Evolutionary conservation across 2,888 invertebrate genomes (phyloP), one percentile per base, ranked within the genome.

Genomic region (Drosophila paucipuncta): DNA sequence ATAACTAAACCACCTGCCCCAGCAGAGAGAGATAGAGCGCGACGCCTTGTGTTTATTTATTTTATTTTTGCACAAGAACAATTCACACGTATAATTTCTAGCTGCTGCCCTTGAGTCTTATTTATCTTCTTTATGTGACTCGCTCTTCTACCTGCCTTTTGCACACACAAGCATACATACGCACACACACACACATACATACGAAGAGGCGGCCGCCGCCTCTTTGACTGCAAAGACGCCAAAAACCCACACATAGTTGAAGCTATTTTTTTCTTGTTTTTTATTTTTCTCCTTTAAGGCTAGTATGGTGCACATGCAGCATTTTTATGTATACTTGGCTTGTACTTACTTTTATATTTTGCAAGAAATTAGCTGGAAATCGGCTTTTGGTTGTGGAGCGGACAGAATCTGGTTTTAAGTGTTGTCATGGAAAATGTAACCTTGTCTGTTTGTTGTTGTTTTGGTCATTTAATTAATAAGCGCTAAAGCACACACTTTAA

Each of bases 61-160:
- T 25, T 47, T 16, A 0, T 72, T 69, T 75, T 62, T 49, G 61
- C 72, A 72, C 80, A 79, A 82, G 66, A 79, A 79, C 83, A 80
- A 80, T 75, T 75, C 80, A 63, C 50, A 72, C 68, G 59, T 72
- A 68, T 71, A 78, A 84, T 86, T 83, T 89, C 63, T 81, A 72
- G 78, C 84, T 76, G 90, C 84, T 80, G 90, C 89, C 85, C 85
- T 85, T 85, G 90, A 85, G 78, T 76, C 72, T 75, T 72, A 76
- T 76, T 82, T 90, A 70, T 71, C 41, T 69, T 58, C 43, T 41
- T 55, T 37, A 41, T 58, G 58, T 31, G 30, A 50, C 59, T 71
- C 72, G 66, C 61, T 73, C 72, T 84, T 82, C 78, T 85, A 85
- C 85, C 85, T 85, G 89, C 68, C 59, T 67, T 76, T 81, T 59